These are phyloP conservation scores for Dinoponera quadriceps DNA, from an alignment of 1,140 invertebrate species.

Conservation along the genomic window DNA sequence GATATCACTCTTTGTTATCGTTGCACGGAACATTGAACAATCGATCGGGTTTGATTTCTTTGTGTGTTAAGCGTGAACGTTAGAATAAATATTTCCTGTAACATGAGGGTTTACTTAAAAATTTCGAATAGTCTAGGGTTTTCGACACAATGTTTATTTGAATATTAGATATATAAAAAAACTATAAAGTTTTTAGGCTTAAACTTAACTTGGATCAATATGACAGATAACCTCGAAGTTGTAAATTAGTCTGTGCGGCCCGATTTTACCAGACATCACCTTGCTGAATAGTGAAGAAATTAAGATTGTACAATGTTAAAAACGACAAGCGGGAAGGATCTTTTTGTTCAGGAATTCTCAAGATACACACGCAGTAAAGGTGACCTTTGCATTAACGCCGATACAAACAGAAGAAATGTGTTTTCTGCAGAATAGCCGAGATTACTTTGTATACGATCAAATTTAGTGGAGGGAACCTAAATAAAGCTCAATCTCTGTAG, in stretches of 20 bases:
- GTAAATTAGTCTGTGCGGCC: no score
- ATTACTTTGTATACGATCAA: constrained; percentile 57
- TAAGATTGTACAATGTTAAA: neutral
- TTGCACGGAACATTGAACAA: constrained; percentile 10
- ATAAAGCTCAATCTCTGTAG: constrained; percentile 57
- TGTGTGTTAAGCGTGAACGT: neutral
- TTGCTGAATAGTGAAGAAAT: neutral
- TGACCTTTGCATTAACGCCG: neutral
- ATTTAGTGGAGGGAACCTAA: constrained; percentile 61
- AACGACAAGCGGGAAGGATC: no score
- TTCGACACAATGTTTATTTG: no score
- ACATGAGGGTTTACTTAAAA: neutral
- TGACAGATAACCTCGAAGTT: no score
- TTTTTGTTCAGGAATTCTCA: neutral
- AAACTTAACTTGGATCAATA: no score
- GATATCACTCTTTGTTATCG: neutral
- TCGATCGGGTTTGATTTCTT: neutral
- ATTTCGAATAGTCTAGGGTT: neutral
- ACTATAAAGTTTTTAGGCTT: no score
- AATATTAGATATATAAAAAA: no score
- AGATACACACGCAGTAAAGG: neutral
- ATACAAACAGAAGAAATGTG: neutral
- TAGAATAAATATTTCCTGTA: no score
- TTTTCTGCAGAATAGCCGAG: constrained; percentile 9
- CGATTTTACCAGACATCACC: no score